Evolutionary conservation across 2,797 vertebrate species (phyloP), one percentile per base, ranked within the genome.

Genomic region (Melanotaenia boesemani): DNA sequence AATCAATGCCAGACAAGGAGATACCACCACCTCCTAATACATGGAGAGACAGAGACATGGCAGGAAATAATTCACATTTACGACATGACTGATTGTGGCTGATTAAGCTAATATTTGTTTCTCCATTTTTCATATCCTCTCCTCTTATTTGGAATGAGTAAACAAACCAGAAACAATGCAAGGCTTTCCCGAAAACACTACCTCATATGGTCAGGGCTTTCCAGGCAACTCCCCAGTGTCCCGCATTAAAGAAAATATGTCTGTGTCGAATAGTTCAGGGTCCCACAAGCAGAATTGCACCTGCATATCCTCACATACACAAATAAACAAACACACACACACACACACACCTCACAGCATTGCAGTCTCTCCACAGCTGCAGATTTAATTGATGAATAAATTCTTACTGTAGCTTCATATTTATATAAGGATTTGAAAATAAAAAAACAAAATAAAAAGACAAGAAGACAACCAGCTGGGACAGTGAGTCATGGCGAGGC

Each of bases 221-320:
- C 55, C 30, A 66, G 58, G 60, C 63, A 50, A 70, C 63, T 86
- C 70, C 70, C 67, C 32, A 60, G 68, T 61, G 76, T 70, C 80
- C 62, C 24, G 34, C 55, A 74, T 66, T 10, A 70, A 52, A 79
- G 30, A 72, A 84, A 79, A 66, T 74, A 76, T 74, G 86, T 84
- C 74, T 83, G 73, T 20, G 6, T 15, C 30, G 18, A 76, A 70
- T 57, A 63, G 30, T 6, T 70, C 28, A 70, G 4, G 2, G 10
- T 79, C 82, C 77, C 70, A 70, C 56, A 70, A 74, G 77, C 41
- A 64, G 39, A 13, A 37, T 60, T 68, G 48, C 75, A 87, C 81
- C 70, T 81, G 75, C 76, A 81, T 50, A 61, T 54, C 50, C 56
- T 58, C 70, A 63, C 54, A 50, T 30, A 36, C 37, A 50, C 48